These are phyloP conservation scores for Tortricodes alternella DNA, from an alignment of 2,888 invertebrate species.

Conservation along the genomic window DNA sequence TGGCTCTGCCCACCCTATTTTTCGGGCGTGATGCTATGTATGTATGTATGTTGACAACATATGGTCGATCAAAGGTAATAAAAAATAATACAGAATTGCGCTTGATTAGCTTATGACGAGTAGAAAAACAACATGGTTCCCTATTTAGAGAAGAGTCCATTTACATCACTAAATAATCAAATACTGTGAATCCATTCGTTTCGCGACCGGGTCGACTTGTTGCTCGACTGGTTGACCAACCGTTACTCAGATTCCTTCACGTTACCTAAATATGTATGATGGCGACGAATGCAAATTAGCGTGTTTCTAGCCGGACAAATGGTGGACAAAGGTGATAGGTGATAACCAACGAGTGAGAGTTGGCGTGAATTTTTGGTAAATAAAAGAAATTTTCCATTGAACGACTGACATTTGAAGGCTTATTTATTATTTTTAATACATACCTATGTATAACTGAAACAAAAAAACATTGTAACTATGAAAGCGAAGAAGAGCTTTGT, in stretches of 20 bases:
- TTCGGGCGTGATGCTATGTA: no score
- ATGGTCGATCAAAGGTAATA: no score
- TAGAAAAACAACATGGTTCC: background rate
- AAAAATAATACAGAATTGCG: background rate
- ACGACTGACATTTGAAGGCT: no score
- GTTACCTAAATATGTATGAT: constrained; percentile 64
- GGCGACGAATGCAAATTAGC: constrained; percentile 67
- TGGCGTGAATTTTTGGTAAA: constrained; percentile 10
- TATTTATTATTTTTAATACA: no score
- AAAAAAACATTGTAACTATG: no score
- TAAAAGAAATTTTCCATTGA: background rate
- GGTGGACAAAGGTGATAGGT: constrained; percentile 38
- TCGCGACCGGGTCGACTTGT: constrained; percentile 26
- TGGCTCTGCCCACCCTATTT: no score
- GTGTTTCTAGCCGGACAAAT: constrained; percentile 56
- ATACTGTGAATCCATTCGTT: constrained; percentile 13
- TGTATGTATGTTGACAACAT: no score
- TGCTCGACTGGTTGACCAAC: constrained; percentile 50
- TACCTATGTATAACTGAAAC: no score
- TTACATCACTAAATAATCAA: constrained; percentile 25
- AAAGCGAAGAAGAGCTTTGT: no score
- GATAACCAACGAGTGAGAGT: constrained; percentile 29
- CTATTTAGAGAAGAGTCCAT: constrained; percentile 20
- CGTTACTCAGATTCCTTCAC: constrained; percentile 66
- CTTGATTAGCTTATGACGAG: constrained; percentile 8